Conservation (phyloP, 2,888 invertebrate genomes). For the Cenopis cana region DNA sequence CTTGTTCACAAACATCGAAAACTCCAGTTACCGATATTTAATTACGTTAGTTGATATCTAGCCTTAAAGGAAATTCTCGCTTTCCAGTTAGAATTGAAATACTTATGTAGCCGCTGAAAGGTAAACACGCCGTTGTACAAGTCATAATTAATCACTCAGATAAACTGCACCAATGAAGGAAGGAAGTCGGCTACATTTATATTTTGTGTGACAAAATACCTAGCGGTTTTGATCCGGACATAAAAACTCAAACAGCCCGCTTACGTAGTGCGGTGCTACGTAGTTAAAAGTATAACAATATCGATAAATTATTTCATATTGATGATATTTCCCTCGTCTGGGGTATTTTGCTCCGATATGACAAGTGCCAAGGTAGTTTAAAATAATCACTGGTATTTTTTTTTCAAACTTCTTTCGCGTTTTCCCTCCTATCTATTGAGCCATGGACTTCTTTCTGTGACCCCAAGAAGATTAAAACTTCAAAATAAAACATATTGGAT, state of each 20-base stretch:
- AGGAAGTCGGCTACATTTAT: constrained; percentile 83
- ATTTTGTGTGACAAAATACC: constrained; percentile 85
- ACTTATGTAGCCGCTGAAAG: constrained; percentile 64
- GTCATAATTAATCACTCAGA: constrained; percentile 81
- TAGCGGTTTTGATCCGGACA: constrained; percentile 82
- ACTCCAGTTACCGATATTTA: background rate
- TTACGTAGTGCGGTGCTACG: constrained; percentile 56
- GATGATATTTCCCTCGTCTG: background rate
- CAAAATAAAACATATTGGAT: too few species aligned
- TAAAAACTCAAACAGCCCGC: constrained; percentile 80
- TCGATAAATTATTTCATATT: constrained; percentile 8
- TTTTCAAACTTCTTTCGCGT: too few species aligned
- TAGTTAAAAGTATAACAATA: background rate
- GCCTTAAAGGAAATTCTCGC: constrained; percentile 3
- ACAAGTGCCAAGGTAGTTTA: too few species aligned
- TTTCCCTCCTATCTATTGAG: too few species aligned
- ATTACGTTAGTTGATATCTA: background rate
- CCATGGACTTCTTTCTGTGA: too few species aligned
- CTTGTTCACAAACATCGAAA: background rate
- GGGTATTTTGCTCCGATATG: too few species aligned
- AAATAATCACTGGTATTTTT: background rate
- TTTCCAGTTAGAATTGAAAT: constrained; percentile 44
- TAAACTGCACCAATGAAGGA: constrained; percentile 82
- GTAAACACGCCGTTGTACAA: constrained; percentile 59
- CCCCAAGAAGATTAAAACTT: too few species aligned